Evolutionary conservation across 2,113 vertebrate genomes (phyloP).

Genomic region (Natator depressus): DNA sequence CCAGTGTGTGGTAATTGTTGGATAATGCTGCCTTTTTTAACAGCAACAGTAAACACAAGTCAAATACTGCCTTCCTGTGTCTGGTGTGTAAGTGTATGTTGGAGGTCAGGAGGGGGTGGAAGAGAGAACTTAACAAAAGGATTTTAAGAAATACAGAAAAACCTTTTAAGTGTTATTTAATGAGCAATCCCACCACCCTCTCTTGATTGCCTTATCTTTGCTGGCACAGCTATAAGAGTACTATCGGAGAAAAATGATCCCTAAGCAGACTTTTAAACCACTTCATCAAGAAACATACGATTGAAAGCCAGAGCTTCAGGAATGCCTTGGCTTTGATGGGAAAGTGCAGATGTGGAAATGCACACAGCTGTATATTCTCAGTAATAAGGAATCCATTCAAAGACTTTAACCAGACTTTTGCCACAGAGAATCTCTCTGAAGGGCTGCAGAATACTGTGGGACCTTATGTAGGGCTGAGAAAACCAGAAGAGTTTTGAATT

Average conservation of each 20-base stretch:
- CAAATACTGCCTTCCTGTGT: neutral
- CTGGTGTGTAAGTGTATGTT: neutral
- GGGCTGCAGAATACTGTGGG: neutral
- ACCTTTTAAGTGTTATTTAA: neutral
- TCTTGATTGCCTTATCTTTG: neutral
- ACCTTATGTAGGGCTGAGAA: accelerated
- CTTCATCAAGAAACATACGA: neutral
- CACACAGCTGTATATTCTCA: neutral
- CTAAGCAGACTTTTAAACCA: neutral
- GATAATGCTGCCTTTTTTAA: neutral
- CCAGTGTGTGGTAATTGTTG: neutral
- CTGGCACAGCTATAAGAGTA: neutral
- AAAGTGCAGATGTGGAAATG: neutral
- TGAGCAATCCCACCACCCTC: neutral
- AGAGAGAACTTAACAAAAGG: neutral
- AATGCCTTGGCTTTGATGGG: neutral
- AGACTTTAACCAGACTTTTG: neutral
- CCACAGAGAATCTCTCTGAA: neutral
- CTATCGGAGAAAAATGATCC: neutral
- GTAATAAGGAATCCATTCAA: neutral
- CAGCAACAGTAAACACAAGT: accelerated
- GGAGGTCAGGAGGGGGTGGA: neutral
- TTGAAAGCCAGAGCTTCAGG: neutral
- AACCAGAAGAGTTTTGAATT: neutral
- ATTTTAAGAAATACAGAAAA: neutral